Percentiles rank a stretch among this genome's conserved stretches.
Evolutionary conservation across 2,797 vertebrate genomes (phyloP).

Genomic region (Galaxias olidus): DNA sequence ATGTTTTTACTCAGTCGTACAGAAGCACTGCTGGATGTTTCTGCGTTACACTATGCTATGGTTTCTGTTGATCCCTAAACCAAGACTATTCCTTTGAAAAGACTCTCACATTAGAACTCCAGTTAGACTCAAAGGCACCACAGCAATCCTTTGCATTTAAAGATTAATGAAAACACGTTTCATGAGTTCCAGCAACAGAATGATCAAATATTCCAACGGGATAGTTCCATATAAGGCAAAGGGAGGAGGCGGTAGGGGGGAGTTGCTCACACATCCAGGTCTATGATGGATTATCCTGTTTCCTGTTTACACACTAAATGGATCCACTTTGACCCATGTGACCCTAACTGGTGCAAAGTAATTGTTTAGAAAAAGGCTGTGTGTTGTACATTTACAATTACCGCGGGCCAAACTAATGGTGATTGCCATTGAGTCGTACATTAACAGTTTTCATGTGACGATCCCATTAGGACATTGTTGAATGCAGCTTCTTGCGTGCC

Average conservation of each 20-base stretch:
- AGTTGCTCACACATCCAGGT: slow-evolving; percentile 26
- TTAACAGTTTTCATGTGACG: slow-evolving; percentile 29
- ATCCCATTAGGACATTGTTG: not conserved
- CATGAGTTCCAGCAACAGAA: slow-evolving; percentile 54
- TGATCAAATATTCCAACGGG: slow-evolving; percentile 28
- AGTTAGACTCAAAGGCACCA: slow-evolving; percentile 73
- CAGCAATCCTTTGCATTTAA: slow-evolving; percentile 68
- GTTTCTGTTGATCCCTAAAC: slow-evolving; percentile 67
- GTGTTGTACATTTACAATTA: slow-evolving; percentile 14
- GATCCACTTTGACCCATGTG: slow-evolving; percentile 27
- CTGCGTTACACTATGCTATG: slow-evolving; percentile 51
- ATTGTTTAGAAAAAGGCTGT: slow-evolving; percentile 34
- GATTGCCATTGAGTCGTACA: slow-evolving; percentile 24
- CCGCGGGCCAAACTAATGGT: slow-evolving; percentile 25
- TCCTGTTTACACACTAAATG: slow-evolving; percentile 49
- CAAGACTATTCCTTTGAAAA: slow-evolving; percentile 76
- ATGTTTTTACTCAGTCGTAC: slow-evolving; percentile 60
- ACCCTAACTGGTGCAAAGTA: slow-evolving; percentile 24
- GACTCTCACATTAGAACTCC: slow-evolving; percentile 70
- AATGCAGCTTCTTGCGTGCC: slow-evolving; percentile 23
- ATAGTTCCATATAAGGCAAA: slow-evolving; percentile 32
- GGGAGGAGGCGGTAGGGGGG: slow-evolving; percentile 34
- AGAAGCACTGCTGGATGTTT: slow-evolving; percentile 70
- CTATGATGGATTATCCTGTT: slow-evolving; percentile 36
- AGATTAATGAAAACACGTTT: slow-evolving; percentile 63